Percentiles rank a stretch among this genome's conserved stretches.
These are phyloP conservation scores for Drosophila borborema DNA, from an alignment of 2,888 invertebrate species.

Conservation along the genomic window DNA sequence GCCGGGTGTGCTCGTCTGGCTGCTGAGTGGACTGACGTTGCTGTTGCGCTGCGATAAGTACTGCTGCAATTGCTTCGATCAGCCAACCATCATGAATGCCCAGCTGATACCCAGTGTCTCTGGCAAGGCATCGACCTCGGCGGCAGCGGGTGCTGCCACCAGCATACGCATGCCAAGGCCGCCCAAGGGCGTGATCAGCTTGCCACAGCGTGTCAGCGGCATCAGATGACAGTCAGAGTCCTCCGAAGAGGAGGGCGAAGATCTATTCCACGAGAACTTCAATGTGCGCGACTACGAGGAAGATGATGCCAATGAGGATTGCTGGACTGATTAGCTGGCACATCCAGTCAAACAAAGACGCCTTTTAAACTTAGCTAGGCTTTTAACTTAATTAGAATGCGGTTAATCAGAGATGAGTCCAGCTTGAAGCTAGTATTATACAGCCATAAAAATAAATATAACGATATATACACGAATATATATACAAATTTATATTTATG, in stretches of 20 bases:
- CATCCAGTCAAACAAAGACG: slow-evolving; percentile 7
- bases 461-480: slow-evolving; percentile 4
- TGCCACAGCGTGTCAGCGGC: slow-evolving; percentile 77
- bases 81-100: slow-evolving; percentile 74
- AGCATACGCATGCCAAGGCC: slow-evolving; percentile 83
- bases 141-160: slow-evolving; percentile 65
- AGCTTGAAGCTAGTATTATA: slow-evolving; percentile 58
- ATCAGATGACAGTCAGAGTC: slow-evolving; percentile 85
- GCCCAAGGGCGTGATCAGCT: slow-evolving; percentile 79
- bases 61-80: slow-evolving; percentile 84
- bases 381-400: slow-evolving; percentile 30
- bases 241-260: slow-evolving; percentile 84
- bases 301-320: slow-evolving; percentile 73
- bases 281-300: slow-evolving; percentile 82
- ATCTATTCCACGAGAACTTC: slow-evolving; percentile 84
- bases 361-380: slow-evolving; percentile 55
- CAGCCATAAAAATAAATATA: slow-evolving; percentile 12
- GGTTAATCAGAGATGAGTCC: slow-evolving; percentile 4
- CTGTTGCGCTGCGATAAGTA: slow-evolving; percentile 83
- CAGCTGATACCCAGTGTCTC: slow-evolving; percentile 84
- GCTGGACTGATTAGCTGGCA: slow-evolving; percentile 79
- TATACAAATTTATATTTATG: slow-evolving; percentile 21
- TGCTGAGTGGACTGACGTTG: slow-evolving; percentile 80
- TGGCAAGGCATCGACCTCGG: slow-evolving; percentile 68
- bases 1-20: slow-evolving; percentile 84